These are phyloP conservation scores for Scaptomyza polygonia DNA, from an alignment of 2,888 invertebrate genomes.

Conservation along the genomic window DNA sequence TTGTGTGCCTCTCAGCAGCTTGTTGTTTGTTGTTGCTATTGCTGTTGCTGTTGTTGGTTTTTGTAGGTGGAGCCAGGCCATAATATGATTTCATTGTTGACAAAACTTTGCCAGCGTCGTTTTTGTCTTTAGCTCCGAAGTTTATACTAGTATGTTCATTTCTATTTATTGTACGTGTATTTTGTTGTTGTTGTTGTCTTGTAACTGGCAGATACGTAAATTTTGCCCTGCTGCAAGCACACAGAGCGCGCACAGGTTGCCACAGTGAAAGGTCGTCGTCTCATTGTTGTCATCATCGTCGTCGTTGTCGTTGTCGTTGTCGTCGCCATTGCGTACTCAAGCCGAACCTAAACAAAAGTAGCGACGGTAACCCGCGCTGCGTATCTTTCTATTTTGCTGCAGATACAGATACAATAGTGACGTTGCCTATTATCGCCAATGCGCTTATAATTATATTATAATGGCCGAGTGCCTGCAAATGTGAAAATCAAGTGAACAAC, in stretches of 20 bases:
- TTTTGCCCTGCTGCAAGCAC: conserved; percentile 55
- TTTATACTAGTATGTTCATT: conserved; percentile 41
- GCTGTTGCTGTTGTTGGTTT: conserved; percentile 55
- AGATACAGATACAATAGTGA: conserved; percentile 37
- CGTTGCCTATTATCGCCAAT: conserved; percentile 9
- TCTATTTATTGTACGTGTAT: conserved; percentile 23
- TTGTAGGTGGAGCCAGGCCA: conserved; percentile 80
- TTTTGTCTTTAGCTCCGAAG: conserved; percentile 54
- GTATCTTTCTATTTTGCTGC: conserved; percentile 23
- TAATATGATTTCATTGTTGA: conserved; percentile 73
- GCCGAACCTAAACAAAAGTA: conserved; percentile 18
- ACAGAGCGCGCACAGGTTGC: conserved; percentile 71
- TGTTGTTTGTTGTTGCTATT: conserved; percentile 32
- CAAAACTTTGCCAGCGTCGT: conserved; percentile 68
- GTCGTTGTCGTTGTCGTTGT: conserved; percentile 25
- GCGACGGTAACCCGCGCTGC: conserved; percentile 50
- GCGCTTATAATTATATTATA: conserved; percentile 38
- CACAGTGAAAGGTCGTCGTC: conserved; percentile 72
- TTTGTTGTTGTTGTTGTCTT: conserved; percentile 45
- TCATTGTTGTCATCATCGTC: conserved; percentile 28
- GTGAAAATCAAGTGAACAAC: conserved; percentile 28
- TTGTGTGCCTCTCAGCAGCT: conserved; percentile 40
- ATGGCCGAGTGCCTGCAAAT: conserved; percentile 51
- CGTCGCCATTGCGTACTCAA: conserved; percentile 18
- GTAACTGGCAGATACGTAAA: conserved; percentile 74